phyloP scores from a whole-genome alignment of 2,797 vertebrate genomes.

The Tenualosa thibaudeaui region DNA sequence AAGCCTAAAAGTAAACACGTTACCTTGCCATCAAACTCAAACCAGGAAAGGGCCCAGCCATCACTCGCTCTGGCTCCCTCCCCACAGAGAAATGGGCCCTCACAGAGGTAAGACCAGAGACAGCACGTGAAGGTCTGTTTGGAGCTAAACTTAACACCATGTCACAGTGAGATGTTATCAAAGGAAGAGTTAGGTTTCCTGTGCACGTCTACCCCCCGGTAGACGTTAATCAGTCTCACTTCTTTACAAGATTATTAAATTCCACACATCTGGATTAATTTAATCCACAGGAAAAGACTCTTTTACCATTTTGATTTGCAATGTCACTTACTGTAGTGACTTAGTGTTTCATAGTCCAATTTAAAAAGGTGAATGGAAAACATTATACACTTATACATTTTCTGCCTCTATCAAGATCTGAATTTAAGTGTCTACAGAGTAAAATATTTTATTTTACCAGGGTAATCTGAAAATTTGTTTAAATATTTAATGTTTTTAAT shows the following conservation, averaged over 20 bases:
- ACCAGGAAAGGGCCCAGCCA: background rate
- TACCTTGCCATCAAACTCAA: slow-evolving; percentile 10
- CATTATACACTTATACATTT: background rate
- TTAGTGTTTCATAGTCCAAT: background rate
- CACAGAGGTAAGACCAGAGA: background rate
- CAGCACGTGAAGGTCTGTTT: background rate
- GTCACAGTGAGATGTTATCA: slow-evolving; percentile 4
- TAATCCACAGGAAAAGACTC: background rate
- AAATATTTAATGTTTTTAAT: background rate
- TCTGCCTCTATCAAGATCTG: background rate
- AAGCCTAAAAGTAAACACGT: slow-evolving; percentile 49
- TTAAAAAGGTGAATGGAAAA: background rate
- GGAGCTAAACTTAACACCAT: background rate
- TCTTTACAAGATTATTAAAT: background rate
- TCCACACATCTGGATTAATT: slow-evolving; percentile 1
- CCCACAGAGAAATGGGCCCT: background rate
- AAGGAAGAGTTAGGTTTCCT: background rate
- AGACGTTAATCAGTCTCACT: background rate
- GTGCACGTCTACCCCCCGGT: background rate
- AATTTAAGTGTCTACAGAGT: background rate
- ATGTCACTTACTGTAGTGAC: too few relatives aligned
- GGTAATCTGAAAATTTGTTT: background rate
- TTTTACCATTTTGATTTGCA: background rate
- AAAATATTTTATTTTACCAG: too few relatives aligned
- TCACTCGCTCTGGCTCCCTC: background rate